Conservation (phyloP, 2,888 invertebrate species). For the Himalopsyche kuldschensis region DNA sequence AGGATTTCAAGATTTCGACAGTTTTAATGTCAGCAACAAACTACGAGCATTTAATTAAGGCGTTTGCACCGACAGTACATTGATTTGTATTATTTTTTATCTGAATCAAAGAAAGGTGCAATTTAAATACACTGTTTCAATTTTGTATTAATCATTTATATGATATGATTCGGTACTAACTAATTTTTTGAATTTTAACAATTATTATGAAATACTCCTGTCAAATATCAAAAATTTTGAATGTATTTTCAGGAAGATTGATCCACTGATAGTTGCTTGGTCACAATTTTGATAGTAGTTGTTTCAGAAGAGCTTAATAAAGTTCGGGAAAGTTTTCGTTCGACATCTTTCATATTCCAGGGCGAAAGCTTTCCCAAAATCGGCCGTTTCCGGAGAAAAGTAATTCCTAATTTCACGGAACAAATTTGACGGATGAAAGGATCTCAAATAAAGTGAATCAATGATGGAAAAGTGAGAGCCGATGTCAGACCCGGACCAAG, state of each 20-base stretch:
- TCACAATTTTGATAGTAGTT: background rate
- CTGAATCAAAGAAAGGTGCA: too few relatives aligned
- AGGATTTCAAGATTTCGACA: too few relatives aligned
- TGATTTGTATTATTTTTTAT: too few relatives aligned
- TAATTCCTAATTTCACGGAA: background rate
- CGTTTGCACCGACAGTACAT: too few relatives aligned
- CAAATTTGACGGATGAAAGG: conserved; percentile 1
- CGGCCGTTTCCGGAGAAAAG: background rate
- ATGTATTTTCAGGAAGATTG: background rate
- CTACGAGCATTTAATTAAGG: too few relatives aligned
- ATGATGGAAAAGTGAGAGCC: background rate
- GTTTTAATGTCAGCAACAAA: too few relatives aligned
- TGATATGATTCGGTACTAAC: too few relatives aligned
- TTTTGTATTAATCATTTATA: too few relatives aligned
- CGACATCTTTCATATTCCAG: background rate
- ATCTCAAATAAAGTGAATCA: background rate
- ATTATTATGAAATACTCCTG: background rate
- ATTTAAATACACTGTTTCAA: too few relatives aligned
- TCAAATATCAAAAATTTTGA: background rate
- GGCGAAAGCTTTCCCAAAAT: background rate
- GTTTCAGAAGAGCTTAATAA: conserved; percentile 1
- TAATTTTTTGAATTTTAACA: background rate
- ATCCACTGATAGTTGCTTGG: background rate
- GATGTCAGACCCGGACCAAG: background rate
- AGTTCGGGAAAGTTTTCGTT: background rate